phyloP scores from a whole-genome alignment of 2,113 vertebrate species.

The Danionella cerebrum region DNA sequence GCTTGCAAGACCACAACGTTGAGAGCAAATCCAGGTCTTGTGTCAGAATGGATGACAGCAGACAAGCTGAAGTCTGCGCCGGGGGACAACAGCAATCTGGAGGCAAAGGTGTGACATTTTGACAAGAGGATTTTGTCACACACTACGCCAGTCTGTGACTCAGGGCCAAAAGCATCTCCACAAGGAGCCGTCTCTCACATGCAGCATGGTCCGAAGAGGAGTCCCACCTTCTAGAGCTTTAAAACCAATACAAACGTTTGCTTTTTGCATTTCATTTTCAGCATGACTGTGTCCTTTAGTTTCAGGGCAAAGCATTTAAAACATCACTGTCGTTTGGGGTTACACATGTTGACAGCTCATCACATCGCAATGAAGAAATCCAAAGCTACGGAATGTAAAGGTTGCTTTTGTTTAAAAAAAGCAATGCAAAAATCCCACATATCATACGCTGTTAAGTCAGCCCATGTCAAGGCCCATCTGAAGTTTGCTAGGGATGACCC shows the following conservation, averaged over 20 bases:
- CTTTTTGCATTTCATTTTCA: not conserved
- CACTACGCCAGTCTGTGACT: not conserved
- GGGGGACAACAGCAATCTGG: not conserved
- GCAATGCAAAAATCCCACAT: too few relatives aligned
- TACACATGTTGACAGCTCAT: conserved; percentile 10
- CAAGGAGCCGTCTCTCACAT: not conserved
- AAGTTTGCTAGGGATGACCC: too few relatives aligned
- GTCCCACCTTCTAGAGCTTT: too few relatives aligned
- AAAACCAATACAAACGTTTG: not conserved
- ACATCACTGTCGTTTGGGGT: conserved; percentile 12
- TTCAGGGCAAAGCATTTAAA: not conserved
- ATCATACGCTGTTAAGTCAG: too few relatives aligned
- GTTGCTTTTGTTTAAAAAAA: too few relatives aligned
- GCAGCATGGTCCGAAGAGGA: not conserved
- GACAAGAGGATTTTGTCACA: conserved; percentile 18
- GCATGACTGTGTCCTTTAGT: not conserved
- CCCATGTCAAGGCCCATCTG: too few relatives aligned
- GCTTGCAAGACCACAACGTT: not conserved
- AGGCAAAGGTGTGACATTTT: conserved; percentile 28
- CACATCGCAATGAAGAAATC: not conserved
- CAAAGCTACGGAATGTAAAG: not conserved
- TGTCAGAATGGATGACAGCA: conserved; percentile 23
- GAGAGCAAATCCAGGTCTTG: not conserved
- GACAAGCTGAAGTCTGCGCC: conserved; percentile 9
- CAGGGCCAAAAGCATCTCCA: not conserved